Conservation (phyloP, 2,797 vertebrate species). For the Mormyrus proboscirostris region DNA sequence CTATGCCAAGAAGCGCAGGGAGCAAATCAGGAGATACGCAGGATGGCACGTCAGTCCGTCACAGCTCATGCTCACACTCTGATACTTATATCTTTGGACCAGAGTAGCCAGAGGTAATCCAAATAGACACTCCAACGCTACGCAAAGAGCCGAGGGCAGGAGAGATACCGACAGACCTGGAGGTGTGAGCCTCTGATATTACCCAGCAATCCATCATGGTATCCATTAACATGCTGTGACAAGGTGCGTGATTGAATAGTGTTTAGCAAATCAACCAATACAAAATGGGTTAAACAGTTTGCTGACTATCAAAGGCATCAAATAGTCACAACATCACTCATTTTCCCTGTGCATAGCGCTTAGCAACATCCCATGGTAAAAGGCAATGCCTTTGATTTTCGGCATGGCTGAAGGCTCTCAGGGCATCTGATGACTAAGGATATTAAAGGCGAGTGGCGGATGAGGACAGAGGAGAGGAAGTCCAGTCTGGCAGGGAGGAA, state of each 20-base stretch:
- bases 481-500: not conserved
- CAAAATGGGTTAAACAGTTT: not conserved
- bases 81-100: not conserved
- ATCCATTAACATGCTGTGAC: not conserved
- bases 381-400: not conserved
- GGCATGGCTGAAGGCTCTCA: not conserved
- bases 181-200: not conserved
- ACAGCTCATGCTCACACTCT: not conserved
- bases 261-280: not conserved
- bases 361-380: not conserved
- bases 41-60: not conserved
- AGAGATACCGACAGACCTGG: not conserved
- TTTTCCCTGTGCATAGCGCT: not conserved
- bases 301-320: not conserved
- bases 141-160: not conserved
- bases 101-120: not conserved
- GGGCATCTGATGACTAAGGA: not conserved
- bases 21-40: not conserved
- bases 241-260: not conserved
- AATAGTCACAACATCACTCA: not conserved
- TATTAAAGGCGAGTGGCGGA: not conserved
- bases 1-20: not conserved
- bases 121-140: not conserved
- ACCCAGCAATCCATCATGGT: not conserved
- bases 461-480: not conserved